phyloP scores from a whole-genome alignment of 2,113 vertebrate genomes.

The Mixornis gularis region DNA sequence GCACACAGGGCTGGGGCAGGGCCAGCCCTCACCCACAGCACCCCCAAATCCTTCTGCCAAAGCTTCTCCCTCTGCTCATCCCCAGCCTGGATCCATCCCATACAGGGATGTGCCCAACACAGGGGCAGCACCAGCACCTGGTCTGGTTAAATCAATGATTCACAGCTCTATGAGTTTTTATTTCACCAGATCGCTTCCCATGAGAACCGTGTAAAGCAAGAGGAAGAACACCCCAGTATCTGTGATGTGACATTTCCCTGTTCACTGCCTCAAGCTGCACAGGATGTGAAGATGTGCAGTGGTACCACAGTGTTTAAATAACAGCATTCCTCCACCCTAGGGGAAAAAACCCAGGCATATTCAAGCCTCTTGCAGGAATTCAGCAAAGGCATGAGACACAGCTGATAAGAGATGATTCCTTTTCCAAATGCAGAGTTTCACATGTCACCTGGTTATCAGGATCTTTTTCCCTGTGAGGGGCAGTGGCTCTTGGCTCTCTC shows the following conservation, averaged over 20 bases:
- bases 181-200: not conserved
- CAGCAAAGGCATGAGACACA: not conserved
- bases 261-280: not conserved
- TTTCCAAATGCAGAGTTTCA: not conserved
- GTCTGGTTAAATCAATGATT: not conserved
- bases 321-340: not conserved
- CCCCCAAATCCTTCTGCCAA: not conserved
- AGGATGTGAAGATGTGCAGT: not conserved
- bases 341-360: not conserved
- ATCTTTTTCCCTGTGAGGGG: not conserved
- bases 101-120: too few relatives aligned
- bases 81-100: not conserved
- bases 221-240: not conserved
- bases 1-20: not conserved
- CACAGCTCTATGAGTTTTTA: not conserved
- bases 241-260: not conserved
- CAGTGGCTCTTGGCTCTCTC: not conserved
- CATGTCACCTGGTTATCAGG: not conserved
- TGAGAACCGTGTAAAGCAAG: not conserved
- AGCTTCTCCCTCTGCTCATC: not conserved
- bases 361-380: not conserved
- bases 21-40: not conserved
- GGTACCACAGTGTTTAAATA: not conserved
- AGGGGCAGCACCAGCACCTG: not conserved
- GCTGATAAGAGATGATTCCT: not conserved